Evolutionary conservation across 2,113 vertebrate species (phyloP).

Genomic region (Lophotis ruficrista): DNA sequence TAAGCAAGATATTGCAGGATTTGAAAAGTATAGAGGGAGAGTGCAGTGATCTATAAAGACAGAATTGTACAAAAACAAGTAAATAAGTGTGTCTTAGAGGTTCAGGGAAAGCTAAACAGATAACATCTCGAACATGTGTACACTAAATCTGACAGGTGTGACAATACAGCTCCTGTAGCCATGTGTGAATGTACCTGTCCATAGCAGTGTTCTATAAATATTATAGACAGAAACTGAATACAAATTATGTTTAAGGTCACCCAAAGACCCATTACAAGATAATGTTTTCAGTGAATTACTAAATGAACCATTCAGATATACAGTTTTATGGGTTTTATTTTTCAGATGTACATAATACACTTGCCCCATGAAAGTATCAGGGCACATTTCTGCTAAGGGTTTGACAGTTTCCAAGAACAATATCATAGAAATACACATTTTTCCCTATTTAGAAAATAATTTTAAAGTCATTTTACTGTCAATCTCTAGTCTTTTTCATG

Average conservation of each 20-base stretch:
- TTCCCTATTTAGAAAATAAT: slow-evolving; percentile 9
- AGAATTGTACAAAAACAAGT: background rate
- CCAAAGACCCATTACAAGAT: background rate
- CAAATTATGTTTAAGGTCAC: background rate
- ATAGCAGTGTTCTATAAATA: background rate
- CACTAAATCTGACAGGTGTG: background rate
- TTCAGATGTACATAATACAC: background rate
- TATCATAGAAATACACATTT: background rate
- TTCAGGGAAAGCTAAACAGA: background rate
- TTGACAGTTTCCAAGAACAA: slow-evolving; percentile 1
- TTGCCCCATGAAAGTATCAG: background rate
- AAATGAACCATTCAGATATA: background rate
- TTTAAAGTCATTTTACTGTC: slow-evolving; percentile 19
- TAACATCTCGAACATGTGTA: background rate
- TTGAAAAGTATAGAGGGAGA: slow-evolving; percentile 34
- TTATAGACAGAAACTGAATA: background rate
- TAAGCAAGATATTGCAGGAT: slow-evolving; percentile 34
- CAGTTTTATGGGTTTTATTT: background rate
- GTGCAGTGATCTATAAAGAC: background rate
- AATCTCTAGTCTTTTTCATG: background rate
- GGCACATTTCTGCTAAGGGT: background rate
- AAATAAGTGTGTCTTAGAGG: background rate
- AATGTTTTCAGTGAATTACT: background rate
- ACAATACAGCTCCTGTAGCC: background rate
- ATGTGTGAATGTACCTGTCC: background rate